Evolutionary conservation across 2,113 vertebrate genomes (phyloP).

Genomic region (Hippoglossus stenolepis): DNA sequence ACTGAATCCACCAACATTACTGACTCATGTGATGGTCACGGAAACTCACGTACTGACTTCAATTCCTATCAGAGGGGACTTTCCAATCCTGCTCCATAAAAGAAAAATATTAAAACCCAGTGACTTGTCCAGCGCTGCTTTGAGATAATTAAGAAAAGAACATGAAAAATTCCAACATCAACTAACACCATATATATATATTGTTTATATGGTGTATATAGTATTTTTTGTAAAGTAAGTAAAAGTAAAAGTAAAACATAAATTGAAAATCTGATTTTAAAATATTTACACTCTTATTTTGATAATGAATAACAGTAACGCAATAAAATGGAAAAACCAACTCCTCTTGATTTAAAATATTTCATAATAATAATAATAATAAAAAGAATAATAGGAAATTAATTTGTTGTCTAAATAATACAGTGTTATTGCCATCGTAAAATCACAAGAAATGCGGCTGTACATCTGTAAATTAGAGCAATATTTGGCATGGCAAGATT

Average conservation of each 20-base stretch:
- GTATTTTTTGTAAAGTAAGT: too few relatives aligned
- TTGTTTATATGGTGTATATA: not conserved
- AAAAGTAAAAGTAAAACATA: not conserved
- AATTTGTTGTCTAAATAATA: not conserved
- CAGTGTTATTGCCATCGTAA: too few relatives aligned
- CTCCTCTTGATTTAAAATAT: not conserved
- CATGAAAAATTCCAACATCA: not conserved
- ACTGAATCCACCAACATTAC: not conserved
- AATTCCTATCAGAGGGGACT: not conserved
- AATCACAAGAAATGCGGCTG: not conserved
- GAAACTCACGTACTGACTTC: not conserved
- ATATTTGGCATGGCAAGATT: not conserved
- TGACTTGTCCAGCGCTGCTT: not conserved
- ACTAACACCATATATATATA: too few relatives aligned
- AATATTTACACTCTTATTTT: not conserved
- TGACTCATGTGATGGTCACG: not conserved
- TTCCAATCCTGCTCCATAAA: not conserved
- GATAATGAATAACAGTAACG: too few relatives aligned
- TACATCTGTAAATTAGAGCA: not conserved
- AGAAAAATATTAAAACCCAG: not conserved
- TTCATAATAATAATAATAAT: not conserved
- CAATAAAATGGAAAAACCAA: not conserved
- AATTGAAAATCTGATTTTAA: not conserved
- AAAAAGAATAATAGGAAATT: not conserved
- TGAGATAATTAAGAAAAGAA: not conserved